A percentile compares a stretch with the other conserved stretches of the same genome.
Conservation (phyloP, 1,140 invertebrate species). For the Philaenus spumarius region DNA sequence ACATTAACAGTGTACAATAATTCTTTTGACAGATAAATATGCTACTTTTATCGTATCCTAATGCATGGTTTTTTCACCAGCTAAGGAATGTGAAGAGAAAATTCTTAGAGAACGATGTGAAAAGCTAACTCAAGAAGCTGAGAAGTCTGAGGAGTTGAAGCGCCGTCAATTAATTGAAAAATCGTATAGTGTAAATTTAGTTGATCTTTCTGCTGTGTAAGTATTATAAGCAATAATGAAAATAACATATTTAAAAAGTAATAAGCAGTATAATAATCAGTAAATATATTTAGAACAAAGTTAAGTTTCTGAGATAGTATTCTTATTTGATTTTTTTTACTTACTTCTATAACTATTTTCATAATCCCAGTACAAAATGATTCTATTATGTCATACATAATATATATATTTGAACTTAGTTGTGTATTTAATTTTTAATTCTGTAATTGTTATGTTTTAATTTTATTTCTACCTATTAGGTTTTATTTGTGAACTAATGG, state of each 20-base stretch:
- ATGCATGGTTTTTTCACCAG: constrained; percentile 17
- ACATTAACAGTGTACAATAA: no score
- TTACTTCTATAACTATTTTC: background rate
- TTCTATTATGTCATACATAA: background rate
- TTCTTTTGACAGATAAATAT: no score
- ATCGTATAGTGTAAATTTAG: constrained; percentile 23
- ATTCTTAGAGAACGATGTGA: constrained; percentile 28
- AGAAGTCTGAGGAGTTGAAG: constrained; percentile 19
- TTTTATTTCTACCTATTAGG: no score
- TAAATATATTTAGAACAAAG: no score
- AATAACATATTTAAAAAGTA: no score
- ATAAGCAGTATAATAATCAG: no score
- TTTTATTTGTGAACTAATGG: no score
- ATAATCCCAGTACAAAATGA: background rate
- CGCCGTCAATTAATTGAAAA: constrained; percentile 26
- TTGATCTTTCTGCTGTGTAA: background rate
- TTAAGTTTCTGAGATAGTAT: background rate
- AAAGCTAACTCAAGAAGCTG: constrained; percentile 25
- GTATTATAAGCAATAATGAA: background rate
- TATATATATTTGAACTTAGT: no score
- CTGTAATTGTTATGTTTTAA: no score
- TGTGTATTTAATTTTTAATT: no score
- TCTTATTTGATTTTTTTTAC: background rate
- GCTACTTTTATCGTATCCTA: no score
- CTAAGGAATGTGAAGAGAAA: constrained; percentile 29